Evolutionary conservation across 2,797 vertebrate genomes (phyloP).

Genomic region (Microctenopoma stevenorrisi): DNA sequence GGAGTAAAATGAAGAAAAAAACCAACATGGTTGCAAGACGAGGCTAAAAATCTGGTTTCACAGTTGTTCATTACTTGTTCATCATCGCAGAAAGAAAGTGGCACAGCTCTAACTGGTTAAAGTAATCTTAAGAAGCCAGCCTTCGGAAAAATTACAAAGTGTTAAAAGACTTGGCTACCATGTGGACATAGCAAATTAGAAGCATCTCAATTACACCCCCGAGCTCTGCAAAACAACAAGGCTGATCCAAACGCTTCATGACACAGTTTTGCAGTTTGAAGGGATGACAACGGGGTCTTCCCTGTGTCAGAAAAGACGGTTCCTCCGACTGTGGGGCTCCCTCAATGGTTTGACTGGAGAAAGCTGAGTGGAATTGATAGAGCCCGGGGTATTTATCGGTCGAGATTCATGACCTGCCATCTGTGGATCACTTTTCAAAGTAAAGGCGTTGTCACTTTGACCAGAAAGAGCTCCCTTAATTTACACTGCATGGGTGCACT

Average conservation of each 20-base stretch:
- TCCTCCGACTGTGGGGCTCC: constrained; percentile 58
- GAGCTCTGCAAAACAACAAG: constrained; percentile 12
- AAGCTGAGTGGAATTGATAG: constrained; percentile 63
- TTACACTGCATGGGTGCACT: constrained; percentile 38
- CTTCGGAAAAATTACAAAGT: constrained; percentile 39
- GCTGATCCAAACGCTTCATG: constrained; percentile 45
- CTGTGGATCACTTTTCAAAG: constrained; percentile 64
- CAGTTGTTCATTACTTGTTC: constrained; percentile 14
- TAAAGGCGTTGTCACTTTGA: constrained; percentile 56
- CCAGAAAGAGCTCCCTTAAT: constrained; percentile 44
- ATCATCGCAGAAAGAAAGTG: constrained; percentile 33
- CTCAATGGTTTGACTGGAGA: constrained; percentile 43
- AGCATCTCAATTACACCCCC: constrained; percentile 37
- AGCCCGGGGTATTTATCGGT: constrained; percentile 61
- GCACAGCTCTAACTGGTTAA: constrained; percentile 43
- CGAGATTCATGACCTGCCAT: constrained; percentile 69
- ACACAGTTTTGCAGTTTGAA: constrained; percentile 54
- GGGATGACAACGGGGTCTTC: constrained; percentile 27
- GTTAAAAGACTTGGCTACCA: constrained; percentile 45
- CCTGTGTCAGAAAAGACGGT: constrained; percentile 37
- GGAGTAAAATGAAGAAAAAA: constrained; percentile 2
- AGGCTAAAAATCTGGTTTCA: constrained; percentile 57
- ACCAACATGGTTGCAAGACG: constrained; percentile 15
- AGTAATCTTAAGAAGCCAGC: constrained; percentile 55
- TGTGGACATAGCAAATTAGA: constrained; percentile 45